These are phyloP conservation scores for Pelobates cultripes DNA, from an alignment of 2,797 vertebrate species.

Conservation along the genomic window DNA sequence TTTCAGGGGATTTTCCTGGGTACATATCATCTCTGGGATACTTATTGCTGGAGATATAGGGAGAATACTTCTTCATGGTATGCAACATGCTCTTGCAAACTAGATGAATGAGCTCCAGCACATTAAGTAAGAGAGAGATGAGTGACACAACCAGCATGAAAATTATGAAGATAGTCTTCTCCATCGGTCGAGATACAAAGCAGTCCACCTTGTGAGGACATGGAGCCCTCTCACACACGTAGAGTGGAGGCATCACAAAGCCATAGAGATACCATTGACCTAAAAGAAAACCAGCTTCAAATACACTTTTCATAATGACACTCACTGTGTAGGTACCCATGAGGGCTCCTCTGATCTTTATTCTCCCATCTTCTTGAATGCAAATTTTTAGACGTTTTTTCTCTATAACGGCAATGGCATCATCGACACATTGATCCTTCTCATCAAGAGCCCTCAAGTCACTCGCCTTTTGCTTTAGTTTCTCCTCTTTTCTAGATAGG, in stretches of 20 bases:
- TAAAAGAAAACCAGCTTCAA: conserved; percentile 85
- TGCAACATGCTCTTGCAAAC: conserved; percentile 75
- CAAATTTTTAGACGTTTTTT: conserved; percentile 79
- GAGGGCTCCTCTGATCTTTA: conserved; percentile 84
- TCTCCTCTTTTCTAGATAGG: conserved; percentile 85
- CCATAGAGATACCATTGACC: conserved; percentile 93
- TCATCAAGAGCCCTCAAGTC: conserved; percentile 68
- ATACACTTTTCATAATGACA: conserved; percentile 84
- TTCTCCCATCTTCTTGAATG: conserved; percentile 76
- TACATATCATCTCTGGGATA: conserved; percentile 42
- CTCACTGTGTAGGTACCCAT: conserved; percentile 87
- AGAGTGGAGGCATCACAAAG: conserved; percentile 81
- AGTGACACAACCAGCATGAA: conserved; percentile 92
- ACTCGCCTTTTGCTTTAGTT: conserved; percentile 79
- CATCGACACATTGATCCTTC: conserved; percentile 65
- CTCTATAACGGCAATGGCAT: conserved; percentile 67
- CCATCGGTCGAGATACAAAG: conserved; percentile 91
- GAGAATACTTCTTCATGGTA: conserved; percentile 59
- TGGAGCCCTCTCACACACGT: conserved; percentile 79
- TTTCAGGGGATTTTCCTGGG: conserved; percentile 38
- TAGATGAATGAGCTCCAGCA: conserved; percentile 83
- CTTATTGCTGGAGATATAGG: conserved; percentile 25
- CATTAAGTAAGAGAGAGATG: conserved; percentile 83
- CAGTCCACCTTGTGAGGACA: conserved; percentile 93
- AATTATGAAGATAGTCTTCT: conserved; percentile 95